Conservation (phyloP, 2,113 vertebrate species). For the Thalassarche chlororhynchos region DNA sequence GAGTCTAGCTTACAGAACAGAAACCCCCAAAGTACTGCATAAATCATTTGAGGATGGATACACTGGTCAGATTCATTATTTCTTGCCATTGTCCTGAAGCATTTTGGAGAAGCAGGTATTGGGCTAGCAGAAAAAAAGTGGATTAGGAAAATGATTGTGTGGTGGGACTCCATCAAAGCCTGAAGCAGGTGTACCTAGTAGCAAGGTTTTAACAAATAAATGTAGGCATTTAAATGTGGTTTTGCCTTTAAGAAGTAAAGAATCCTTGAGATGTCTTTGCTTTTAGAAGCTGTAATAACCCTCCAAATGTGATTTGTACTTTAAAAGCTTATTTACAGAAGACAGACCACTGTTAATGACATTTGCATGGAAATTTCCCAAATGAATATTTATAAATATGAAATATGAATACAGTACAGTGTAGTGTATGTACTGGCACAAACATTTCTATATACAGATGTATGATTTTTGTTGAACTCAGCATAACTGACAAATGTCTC, state of each 20-base stretch:
- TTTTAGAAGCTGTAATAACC: neutral
- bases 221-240: neutral
- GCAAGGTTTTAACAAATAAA: neutral
- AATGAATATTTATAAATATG: conserved; percentile 45
- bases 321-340: conserved; percentile 47
- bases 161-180: neutral
- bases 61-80: neutral
- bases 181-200: neutral
- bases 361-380: conserved; percentile 50
- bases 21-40: neutral
- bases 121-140: neutral
- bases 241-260: neutral
- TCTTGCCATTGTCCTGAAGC: neutral
- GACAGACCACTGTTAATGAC: conserved; percentile 22
- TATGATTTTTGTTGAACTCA: conserved; percentile 34
- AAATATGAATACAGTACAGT: neutral
- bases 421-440: neutral
- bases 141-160: neutral
- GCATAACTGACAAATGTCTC: conserved; percentile 30
- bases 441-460: neutral
- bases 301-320: conserved; percentile 20
- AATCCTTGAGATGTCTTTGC: conserved; percentile 25
- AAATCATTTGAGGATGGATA: neutral
- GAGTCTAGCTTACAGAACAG: neutral
- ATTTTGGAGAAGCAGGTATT: neutral